phyloP scores from a whole-genome alignment of 2,113 vertebrate genomes.

The Oceanodroma tethys region DNA sequence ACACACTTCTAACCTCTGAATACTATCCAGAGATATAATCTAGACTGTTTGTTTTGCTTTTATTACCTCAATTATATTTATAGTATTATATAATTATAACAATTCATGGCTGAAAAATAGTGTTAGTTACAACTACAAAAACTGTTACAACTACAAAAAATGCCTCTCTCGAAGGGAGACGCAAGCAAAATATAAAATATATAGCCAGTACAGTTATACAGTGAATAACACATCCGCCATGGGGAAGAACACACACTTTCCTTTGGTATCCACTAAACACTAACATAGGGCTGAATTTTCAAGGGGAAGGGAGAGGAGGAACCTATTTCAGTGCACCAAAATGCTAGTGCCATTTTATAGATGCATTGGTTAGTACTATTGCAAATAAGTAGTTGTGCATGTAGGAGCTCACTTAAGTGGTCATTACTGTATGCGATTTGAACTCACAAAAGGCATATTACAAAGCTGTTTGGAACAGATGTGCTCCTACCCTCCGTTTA shows the following conservation, averaged over 20 bases:
- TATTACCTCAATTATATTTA: not conserved
- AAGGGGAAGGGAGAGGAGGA: not conserved
- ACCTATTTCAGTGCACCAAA: not conserved
- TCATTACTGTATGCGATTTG: not conserved
- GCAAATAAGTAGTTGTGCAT: not conserved
- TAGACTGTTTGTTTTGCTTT: not conserved
- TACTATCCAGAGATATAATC: not conserved
- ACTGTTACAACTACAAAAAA: not conserved
- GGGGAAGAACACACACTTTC: not conserved
- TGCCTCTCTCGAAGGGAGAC: not conserved
- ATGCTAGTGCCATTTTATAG: not conserved
- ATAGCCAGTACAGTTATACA: not conserved
- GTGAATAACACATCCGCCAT: not conserved
- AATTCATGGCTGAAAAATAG: not conserved
- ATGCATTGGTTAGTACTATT: not conserved
- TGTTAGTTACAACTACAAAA: not conserved
- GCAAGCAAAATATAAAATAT: not conserved
- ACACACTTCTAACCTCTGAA: not conserved
- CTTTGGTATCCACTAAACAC: not conserved
- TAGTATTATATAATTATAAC: not conserved
- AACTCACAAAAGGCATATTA: not conserved
- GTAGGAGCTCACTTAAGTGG: not conserved
- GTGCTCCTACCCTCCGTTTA: not conserved
- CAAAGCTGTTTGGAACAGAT: not conserved
- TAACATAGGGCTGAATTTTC: not conserved